phyloP scores from a whole-genome alignment of 2,888 invertebrate genomes.

The Megaustenia siamemsis region DNA sequence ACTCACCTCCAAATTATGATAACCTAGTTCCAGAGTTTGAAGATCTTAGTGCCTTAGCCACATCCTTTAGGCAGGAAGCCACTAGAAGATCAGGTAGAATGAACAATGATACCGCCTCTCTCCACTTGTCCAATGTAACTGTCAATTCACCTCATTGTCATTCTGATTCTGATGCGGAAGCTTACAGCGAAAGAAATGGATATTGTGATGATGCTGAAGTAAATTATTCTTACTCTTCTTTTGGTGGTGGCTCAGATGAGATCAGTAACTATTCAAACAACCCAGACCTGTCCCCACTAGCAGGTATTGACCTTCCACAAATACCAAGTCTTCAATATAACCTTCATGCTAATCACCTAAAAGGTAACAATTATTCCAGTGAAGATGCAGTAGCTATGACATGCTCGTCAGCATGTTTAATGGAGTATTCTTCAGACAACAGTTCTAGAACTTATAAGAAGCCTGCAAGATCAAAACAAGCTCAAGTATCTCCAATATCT shows the following conservation, averaged over 20 bases:
- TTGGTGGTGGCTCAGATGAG: background rate
- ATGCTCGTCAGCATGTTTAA: constrained; percentile 26
- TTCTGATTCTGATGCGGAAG: background rate
- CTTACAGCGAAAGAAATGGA: background rate
- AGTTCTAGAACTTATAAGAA: background rate
- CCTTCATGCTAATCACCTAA: background rate
- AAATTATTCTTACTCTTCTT: background rate
- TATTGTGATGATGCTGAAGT: background rate
- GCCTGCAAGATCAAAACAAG: background rate
- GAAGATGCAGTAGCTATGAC: constrained; percentile 38
- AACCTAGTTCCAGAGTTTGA: constrained; percentile 50
- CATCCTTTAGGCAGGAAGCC: background rate
- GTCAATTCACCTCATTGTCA: background rate
- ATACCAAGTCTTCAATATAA: background rate
- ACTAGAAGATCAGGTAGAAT: background rate
- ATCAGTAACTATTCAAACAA: background rate
- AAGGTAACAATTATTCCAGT: background rate
- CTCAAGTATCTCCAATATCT: constrained; percentile 19
- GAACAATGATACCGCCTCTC: background rate
- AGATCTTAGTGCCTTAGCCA: constrained; percentile 7
- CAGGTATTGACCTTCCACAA: background rate
- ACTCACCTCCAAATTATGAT: constrained; percentile 68
- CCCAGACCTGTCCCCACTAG: background rate
- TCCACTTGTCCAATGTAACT: background rate
- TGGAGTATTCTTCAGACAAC: background rate